These are phyloP conservation scores for Eunapius fragilis DNA, from an alignment of 37 sponge, comb jelly and placozoan genomes.

Conservation along the genomic window DNA sequence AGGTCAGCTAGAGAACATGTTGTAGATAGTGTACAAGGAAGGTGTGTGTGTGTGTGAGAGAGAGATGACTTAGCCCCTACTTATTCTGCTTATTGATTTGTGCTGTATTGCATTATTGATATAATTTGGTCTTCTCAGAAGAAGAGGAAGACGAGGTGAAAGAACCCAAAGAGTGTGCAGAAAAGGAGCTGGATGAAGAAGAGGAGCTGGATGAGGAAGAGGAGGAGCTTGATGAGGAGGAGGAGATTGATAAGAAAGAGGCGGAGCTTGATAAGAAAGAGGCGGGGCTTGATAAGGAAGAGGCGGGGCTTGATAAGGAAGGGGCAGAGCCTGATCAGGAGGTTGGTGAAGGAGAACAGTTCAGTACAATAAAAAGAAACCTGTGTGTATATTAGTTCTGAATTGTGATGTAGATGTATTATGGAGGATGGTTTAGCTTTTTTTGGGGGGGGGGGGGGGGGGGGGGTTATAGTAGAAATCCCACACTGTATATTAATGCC, in stretches of 20 bases:
- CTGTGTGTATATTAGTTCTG: too few species aligned
- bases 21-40: too few species aligned
- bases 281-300: slow-evolving; percentile 20
- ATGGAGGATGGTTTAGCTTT: neutral
- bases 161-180: too few species aligned
- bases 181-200: neutral
- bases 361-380: too few species aligned
- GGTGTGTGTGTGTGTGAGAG: neutral
- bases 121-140: neutral
- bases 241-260: neutral
- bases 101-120: neutral
- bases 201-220: neutral
- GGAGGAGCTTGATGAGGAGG: slow-evolving; percentile 15
- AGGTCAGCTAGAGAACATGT: neutral
- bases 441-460: too few species aligned
- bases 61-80: too few species aligned
- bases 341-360: slow-evolving; percentile 21
- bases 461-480: too few species aligned
- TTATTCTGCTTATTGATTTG: too few species aligned
- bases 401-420: too few species aligned
- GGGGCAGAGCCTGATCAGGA: slow-evolving; percentile 13
- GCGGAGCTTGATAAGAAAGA: neutral
- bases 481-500: too few species aligned
- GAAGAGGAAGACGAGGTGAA: neutral
- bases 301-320: neutral